These are phyloP conservation scores for Unio delphinus DNA, from an alignment of 2,888 invertebrate genomes.

Conservation along the genomic window DNA sequence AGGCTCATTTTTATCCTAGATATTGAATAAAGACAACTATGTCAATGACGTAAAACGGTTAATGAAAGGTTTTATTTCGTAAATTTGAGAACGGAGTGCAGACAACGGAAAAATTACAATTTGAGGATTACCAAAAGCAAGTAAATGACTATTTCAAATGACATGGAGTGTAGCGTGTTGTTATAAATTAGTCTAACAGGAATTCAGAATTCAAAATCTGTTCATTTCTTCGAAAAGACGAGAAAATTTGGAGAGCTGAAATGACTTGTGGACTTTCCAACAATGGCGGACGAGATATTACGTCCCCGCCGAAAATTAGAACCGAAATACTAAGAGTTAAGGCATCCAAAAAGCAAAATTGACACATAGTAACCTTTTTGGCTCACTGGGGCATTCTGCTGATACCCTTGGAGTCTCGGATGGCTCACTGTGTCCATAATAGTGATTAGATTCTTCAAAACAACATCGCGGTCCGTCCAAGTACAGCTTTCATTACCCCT, in stretches of 20 bases:
- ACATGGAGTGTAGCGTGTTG: too few relatives aligned
- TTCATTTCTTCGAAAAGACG: background rate
- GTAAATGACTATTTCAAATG: too few relatives aligned
- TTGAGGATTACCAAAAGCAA: too few relatives aligned
- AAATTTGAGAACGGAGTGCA: too few relatives aligned
- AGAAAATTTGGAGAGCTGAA: slow-evolving; percentile 23
- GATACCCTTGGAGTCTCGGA: slow-evolving; percentile 73
- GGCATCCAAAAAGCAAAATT: slow-evolving; percentile 59
- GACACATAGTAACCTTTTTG: slow-evolving; percentile 72
- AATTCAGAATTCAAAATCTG: background rate
- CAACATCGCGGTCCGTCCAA: slow-evolving; percentile 56
- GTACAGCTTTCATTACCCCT: slow-evolving; percentile 54
- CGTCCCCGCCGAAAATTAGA: too few relatives aligned
- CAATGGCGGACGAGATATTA: slow-evolving; percentile 26
- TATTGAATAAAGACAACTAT: too few relatives aligned
- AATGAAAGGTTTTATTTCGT: too few relatives aligned
- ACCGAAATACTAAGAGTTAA: background rate
- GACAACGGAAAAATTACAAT: too few relatives aligned
- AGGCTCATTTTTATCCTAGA: too few relatives aligned
- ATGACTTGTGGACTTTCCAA: slow-evolving; percentile 19
- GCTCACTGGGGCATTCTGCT: slow-evolving; percentile 72
- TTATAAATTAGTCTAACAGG: too few relatives aligned
- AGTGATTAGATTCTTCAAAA: slow-evolving; percentile 60
- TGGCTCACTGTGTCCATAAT: slow-evolving; percentile 74
- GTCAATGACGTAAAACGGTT: too few relatives aligned